Base-by-base conservation (phyloP, 2,113 vertebrate species). In the Pedetes capensis region DNA sequence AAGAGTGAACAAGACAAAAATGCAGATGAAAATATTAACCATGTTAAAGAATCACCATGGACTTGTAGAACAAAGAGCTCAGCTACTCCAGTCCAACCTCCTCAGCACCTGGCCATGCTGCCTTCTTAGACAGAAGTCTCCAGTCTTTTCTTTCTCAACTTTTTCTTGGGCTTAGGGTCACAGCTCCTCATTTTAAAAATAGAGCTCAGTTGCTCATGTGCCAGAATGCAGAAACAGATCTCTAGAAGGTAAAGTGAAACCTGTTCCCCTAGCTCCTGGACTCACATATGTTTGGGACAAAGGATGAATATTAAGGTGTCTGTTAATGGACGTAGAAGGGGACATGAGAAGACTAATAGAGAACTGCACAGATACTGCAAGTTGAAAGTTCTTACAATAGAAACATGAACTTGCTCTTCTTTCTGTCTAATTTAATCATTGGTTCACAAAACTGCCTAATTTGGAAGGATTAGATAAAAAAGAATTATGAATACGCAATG, bases 161-260 rank as follows among this genome's bases (percentile, higher is more conserved):
- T 55, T 49, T 39, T 51, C 59, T 74, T 44, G 47, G 55, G 51
- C 34, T 92, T 69, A 51, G 42, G 51, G 49, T 32, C 55, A 6
- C n/a, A 72, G 23, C 25, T 85, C 59, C 66, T 88, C 47, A 63
- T 37, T 95, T 84, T 89, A 75, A 81, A 93, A 87, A 76, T 3
- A 91, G 39, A 78, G 82, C 27, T 88, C 61, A 53, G 89, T 37
- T 2, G 1, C 27, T 37, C 39, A 51, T 20, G 27, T 5, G 7
- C n/a, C 47, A n/a, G 47, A 92, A 82, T n/a, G 47, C 42, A 69
- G 47, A 80, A 90, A 79, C 22, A 74, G 85, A 51, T 6, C 20
- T 75, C 59, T 34, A 11, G 8, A 87, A 61, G 61, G 25, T 49
- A 53, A 93, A 44, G 37, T 20, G 51, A 47, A 2, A 57, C 76